Conservation (phyloP, 2,797 vertebrate species). For the Enteromius viviparus region DNA sequence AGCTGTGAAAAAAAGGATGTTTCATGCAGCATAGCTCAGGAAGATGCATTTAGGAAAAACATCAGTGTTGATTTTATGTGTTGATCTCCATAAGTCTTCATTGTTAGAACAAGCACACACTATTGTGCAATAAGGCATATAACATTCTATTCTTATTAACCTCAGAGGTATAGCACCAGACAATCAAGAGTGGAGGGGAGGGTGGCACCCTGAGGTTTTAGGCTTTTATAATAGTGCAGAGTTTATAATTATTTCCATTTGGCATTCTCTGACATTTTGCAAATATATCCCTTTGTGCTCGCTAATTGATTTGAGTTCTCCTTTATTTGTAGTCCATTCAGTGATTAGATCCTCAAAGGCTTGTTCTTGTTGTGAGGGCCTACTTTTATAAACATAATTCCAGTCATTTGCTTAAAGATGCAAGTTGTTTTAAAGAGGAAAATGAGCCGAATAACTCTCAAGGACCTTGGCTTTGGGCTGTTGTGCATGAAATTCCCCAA, state of each 20-base stretch:
- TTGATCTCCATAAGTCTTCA: background rate
- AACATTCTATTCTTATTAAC: background rate
- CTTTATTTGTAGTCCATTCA: constrained; percentile 47
- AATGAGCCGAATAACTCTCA: constrained; percentile 12
- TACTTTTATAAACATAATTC: background rate
- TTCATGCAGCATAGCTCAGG: background rate
- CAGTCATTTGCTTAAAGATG: constrained; percentile 12
- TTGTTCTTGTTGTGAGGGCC: background rate
- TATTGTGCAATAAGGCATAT: background rate
- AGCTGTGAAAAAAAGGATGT: background rate
- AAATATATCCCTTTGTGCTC: constrained; percentile 52
- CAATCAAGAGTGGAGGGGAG: background rate
- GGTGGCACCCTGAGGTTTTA: constrained; percentile 45
- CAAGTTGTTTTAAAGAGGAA: background rate
- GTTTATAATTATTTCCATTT: constrained; percentile 37
- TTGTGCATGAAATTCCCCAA: constrained; percentile 16
- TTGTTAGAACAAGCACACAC: background rate
- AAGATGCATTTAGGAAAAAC: background rate
- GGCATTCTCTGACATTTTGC: constrained; percentile 64
- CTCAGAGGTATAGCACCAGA: background rate
- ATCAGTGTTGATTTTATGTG: background rate
- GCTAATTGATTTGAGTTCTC: constrained; percentile 58
- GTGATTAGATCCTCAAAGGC: background rate
- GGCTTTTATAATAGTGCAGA: constrained; percentile 54
- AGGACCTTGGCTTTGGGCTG: constrained; percentile 12